Conservation (phyloP, 2,113 vertebrate species). For the Paraplagusia blochii region DNA sequence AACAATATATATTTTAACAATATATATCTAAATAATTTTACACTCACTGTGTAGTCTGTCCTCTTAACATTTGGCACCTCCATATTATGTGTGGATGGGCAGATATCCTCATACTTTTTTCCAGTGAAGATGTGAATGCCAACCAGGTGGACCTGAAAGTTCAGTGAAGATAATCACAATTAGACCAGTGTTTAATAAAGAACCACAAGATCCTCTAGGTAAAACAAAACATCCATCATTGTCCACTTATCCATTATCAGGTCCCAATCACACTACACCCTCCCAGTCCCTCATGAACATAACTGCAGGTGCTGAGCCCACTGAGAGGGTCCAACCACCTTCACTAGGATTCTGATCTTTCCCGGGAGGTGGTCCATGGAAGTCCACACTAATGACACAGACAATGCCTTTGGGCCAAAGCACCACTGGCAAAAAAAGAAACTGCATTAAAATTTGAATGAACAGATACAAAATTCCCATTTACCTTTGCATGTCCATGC, state of each 20-base stretch:
- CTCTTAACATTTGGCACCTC: constrained; percentile 89
- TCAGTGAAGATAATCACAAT: neutral
- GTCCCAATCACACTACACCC: too few relatives aligned
- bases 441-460: constrained; percentile 10
- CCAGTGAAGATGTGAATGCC: constrained; percentile 91
- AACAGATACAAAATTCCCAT: neutral
- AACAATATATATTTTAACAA: neutral
- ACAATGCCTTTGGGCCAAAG: too few relatives aligned
- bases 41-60: constrained; percentile 86
- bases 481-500: constrained; percentile 93
- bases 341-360: too few relatives aligned
- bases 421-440: too few relatives aligned
- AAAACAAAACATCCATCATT: too few relatives aligned
- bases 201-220: neutral
- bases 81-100: constrained; percentile 96
- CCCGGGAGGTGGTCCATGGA: too few relatives aligned
- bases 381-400: too few relatives aligned
- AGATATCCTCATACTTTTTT: constrained; percentile 93
- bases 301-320: too few relatives aligned
- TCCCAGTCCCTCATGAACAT: too few relatives aligned
- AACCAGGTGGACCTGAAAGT: constrained; percentile 85
- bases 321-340: too few relatives aligned
- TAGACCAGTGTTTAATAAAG: neutral
- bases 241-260: too few relatives aligned
- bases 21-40: neutral